Evolutionary conservation across 2,888 invertebrate genomes (phyloP).

Genomic region (Oscheius sp.): DNA sequence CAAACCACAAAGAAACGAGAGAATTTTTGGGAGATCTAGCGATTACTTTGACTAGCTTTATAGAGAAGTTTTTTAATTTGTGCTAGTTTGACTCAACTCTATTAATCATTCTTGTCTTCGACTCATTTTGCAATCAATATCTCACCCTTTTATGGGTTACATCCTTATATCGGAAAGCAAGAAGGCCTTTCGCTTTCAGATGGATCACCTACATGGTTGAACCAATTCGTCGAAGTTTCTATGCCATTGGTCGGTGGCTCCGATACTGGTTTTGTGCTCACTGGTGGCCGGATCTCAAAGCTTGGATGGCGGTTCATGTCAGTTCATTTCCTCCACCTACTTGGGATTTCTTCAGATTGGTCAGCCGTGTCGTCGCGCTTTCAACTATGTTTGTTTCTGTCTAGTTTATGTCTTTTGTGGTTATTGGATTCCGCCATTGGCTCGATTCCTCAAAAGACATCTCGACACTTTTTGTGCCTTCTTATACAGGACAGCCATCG

Average conservation of each 20-base stretch:
- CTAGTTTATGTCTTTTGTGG: constrained; percentile 54
- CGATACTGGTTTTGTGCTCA: constrained; percentile 65
- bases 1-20: too few species aligned
- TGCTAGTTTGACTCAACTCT: too few species aligned
- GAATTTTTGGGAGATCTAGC: too few species aligned
- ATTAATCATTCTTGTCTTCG: too few species aligned
- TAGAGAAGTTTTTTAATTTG: too few species aligned
- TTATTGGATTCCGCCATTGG: constrained; percentile 53
- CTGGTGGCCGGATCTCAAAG: constrained; percentile 62
- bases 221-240: constrained; percentile 14
- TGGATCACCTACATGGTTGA: constrained; percentile 17
- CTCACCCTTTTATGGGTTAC: too few species aligned
- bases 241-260: constrained; percentile 31
- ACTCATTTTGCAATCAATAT: too few species aligned
- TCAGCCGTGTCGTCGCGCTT: constrained; percentile 36
- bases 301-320: constrained; percentile 48
- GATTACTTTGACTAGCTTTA: too few species aligned
- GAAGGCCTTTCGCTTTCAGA: too few species aligned
- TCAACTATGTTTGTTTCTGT: constrained; percentile 52
- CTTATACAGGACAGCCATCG: constrained; percentile 33
- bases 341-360: constrained; percentile 54
- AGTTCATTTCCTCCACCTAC: not conserved
- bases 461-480: constrained; percentile 33
- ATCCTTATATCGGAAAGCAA: too few species aligned
- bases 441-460: constrained; percentile 36